Conservation (phyloP, 2,113 vertebrate genomes). For the Nibea albiflora region DNA sequence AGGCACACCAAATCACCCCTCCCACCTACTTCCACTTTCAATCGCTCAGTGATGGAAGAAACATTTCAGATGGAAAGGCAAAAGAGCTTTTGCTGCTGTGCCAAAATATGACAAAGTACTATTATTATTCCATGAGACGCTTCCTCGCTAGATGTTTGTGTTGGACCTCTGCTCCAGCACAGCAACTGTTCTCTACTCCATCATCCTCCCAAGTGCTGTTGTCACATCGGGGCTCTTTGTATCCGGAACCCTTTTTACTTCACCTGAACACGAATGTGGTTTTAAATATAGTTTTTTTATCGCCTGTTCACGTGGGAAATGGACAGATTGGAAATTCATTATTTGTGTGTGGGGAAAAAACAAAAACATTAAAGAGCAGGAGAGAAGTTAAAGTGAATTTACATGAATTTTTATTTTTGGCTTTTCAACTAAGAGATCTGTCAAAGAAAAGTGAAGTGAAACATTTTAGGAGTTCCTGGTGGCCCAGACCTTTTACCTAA, state of each 20-base stretch:
- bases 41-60: neutral
- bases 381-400: no score
- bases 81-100: neutral
- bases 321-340: neutral
- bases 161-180: slow-evolving; percentile 20
- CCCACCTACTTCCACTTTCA: neutral
- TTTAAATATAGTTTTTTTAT: neutral
- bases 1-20: neutral
- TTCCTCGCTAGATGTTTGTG: slow-evolving; percentile 27
- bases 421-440: no score
- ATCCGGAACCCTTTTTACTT: neutral
- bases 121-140: slow-evolving; percentile 35
- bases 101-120: slow-evolving; percentile 38
- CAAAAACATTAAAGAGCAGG: neutral
- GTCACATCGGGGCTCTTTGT: neutral
- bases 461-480: no score
- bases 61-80: slow-evolving; percentile 2
- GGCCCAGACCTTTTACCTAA: no score
- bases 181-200: slow-evolving; percentile 13
- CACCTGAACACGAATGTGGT: neutral
- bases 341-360: neutral
- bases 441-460: no score
- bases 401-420: no score
- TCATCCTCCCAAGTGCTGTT: slow-evolving; percentile 13
- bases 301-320: neutral